Base-by-base conservation (phyloP, 2,888 invertebrate species). In the Sesamia inferens region DNA sequence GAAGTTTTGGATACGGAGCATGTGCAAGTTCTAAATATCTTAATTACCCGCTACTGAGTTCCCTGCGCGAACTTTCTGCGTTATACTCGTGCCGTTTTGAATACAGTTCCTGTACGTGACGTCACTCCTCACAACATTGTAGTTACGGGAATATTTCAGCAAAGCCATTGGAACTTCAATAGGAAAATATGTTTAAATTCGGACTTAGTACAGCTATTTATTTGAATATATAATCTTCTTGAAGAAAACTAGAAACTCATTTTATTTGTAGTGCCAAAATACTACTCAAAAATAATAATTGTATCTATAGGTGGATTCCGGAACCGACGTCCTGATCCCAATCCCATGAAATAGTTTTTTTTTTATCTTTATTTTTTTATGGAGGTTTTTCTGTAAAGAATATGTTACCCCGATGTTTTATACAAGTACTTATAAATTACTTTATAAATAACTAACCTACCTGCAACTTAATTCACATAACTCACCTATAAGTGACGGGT, bases 21-120 rank as follows among this genome's bases (percentile, higher is more conserved):
- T 85, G 76, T 83, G 81, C 83, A 85, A 88, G 85, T 88, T 88
- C 83, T 84, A 85, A 86, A 88, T 88, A 86, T 87, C 87, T 87
- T 87, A 88, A 88, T 88, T 88, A 88, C 88, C 85, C 79, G 77
- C 57, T 66, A 67, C 72, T 76, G 83, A 83, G 79, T 85, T 82
- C 62, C 70, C 70, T 71, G 73, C 61, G 67, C 42, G 58, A 84
- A 85, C 68, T 85, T 87, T 80, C 68, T 76, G 61, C 76, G 79
- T 86, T 81, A 81, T 78, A 65, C 74, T 72, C 68, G 47, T 57
- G 44, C 75, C 67, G 69, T 78, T 84, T 79, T 78, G 81, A 80
- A 81, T 80, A 72, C 77, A 81, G 85, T 83, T 85, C 73, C 65
- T 59, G 76, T 79, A 80, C 74, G 80, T 81, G 77, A 77, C 70